Conservation (phyloP, 2,888 invertebrate species). For the Campoplex nolae region DNA sequence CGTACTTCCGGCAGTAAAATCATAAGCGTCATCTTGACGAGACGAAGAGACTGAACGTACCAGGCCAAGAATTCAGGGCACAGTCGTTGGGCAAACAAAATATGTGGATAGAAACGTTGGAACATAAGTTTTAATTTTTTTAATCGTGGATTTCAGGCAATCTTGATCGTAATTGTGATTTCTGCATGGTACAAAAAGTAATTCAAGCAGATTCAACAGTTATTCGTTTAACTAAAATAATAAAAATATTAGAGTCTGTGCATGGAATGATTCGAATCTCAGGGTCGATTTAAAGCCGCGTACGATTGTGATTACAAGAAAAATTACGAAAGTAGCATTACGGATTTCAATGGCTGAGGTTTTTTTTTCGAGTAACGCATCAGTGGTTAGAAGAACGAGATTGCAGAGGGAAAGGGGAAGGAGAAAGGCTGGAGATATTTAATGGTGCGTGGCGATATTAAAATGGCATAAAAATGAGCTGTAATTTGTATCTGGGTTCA, state of each 20-base stretch:
- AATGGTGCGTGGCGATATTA: conserved; percentile 84
- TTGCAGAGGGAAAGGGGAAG: conserved; percentile 30
- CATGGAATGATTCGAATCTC: background rate
- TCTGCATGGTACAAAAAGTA: background rate
- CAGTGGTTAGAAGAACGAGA: conserved; percentile 38
- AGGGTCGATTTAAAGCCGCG: conserved; percentile 1
- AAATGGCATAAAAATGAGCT: conserved; percentile 85
- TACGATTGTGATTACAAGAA: conserved; percentile 44
- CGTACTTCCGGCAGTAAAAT: conserved; percentile 76
- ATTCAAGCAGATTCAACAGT: background rate
- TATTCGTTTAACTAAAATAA: background rate
- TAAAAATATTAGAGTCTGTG: background rate
- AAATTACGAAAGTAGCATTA: conserved; percentile 35
- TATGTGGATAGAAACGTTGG: background rate
- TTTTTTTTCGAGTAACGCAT: conserved; percentile 43
- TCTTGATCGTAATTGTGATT: background rate
- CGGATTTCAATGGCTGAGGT: conserved; percentile 53
- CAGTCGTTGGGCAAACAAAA: background rate
- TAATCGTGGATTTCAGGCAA: background rate
- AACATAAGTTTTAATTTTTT: background rate
- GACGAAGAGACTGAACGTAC: conserved; percentile 38
- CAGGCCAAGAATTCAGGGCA: conserved; percentile 25
- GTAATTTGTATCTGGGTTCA: conserved; percentile 84
- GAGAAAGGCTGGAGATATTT: conserved; percentile 79
- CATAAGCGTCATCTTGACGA: conserved; percentile 63